Base-by-base conservation (phyloP, 1,140 invertebrate genomes). In the Drosophila mojavensis region DNA sequence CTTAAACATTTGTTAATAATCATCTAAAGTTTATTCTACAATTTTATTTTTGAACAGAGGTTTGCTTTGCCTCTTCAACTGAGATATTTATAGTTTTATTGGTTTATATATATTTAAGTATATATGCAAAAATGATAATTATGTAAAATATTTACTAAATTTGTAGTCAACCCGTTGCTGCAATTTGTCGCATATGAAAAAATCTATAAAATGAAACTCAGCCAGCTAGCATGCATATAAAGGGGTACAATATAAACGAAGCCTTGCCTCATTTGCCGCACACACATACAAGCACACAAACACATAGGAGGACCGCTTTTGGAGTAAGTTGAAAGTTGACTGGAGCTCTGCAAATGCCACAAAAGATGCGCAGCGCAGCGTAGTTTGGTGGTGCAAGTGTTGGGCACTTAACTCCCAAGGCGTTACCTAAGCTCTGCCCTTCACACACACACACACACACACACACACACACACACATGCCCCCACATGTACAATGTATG, bases 201-300 rank as follows among this genome's bases (percentile, higher is more conserved):
- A 81, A 77, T 77, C 73, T 55, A 85, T 78, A 81, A 86, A 81
- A 62, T 41, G 77, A 69, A 80, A 76, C 72, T 79, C 48, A 56
- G 66, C 56, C 48, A 56, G 66, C 59, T 74, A 45, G 62, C 69
- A 80, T 78, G 77, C 77, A 84, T 71, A 84, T 72, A 82, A 24
- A 73, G 68, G 81, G 81, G 59, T 84, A 68, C 67, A 4, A 17
- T 47, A 9, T 4, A 45, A 17, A n/a, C 3, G 45, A 50, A 48
- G 9, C 43, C 41, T 24, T 39, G 50, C 43, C 54, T 41, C 36
- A 56, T 56, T 56, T 39, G 36, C 0, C 45, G 17, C 30, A 59
- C 33, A 50, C 47, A 51, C 33, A 58, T 17, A 54, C 13, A 50
- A 13, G 7, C 39, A 41, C 55, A 67, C 45, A 59, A 13, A 41